Percentiles rank a stretch among this genome's conserved stretches.
phyloP scores from a whole-genome alignment of 1,140 invertebrate genomes.

The Trichonephila clavata region DNA sequence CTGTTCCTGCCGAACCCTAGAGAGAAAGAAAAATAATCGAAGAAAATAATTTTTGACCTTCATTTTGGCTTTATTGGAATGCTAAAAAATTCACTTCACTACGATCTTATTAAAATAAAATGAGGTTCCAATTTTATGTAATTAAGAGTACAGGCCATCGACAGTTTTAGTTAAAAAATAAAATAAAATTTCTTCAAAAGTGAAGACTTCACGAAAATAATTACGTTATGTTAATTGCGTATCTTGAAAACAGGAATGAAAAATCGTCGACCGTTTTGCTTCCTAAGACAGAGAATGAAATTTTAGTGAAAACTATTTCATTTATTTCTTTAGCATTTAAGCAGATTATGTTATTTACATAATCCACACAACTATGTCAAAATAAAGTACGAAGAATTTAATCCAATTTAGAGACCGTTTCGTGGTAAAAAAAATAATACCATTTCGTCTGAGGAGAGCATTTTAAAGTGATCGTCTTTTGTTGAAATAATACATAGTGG shows the following conservation, averaged over 20 bases:
- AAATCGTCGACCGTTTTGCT: not conserved
- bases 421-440: not conserved
- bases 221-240: constrained; percentile 64
- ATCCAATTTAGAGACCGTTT: not conserved
- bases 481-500: no score
- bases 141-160: constrained; percentile 35
- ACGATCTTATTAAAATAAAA: constrained; percentile 71
- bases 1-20: not conserved
- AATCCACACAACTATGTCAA: not conserved
- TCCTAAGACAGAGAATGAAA: not conserved
- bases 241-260: constrained; percentile 6
- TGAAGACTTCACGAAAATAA: constrained; percentile 57
- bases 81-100: constrained; percentile 5
- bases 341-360: constrained; percentile 25
- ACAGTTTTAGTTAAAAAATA: not conserved
- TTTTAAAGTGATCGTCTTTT: no score
- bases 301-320: not conserved
- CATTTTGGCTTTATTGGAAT: constrained; percentile 38
- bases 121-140: constrained; percentile 61
- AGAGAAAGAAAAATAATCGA: constrained; percentile 27
- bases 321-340: constrained; percentile 13
- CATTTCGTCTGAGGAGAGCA: no score
- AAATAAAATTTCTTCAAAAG: constrained; percentile 14
- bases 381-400: constrained; percentile 25
- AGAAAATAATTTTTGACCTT: constrained; percentile 62